phyloP scores from a whole-genome alignment of 1,140 invertebrate genomes.

The Psix sp. region DNA sequence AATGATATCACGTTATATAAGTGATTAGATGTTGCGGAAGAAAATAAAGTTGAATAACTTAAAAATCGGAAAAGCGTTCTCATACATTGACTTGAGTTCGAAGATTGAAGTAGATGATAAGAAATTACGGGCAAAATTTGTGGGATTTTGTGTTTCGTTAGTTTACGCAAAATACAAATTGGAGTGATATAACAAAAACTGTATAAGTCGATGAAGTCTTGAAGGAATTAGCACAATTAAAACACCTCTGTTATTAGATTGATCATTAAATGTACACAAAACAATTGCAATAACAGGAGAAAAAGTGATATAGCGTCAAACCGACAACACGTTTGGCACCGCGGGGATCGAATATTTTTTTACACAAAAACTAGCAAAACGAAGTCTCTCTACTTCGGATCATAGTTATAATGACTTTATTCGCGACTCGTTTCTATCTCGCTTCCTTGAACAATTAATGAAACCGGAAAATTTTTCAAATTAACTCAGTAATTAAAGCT shows the following conservation, averaged over 20 bases:
- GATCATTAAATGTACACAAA: background rate
- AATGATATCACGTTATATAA: slow-evolving; percentile 32
- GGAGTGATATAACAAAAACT: too few relatives aligned
- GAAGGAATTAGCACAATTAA: too few relatives aligned
- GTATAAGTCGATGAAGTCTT: too few relatives aligned
- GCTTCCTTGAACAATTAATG: slow-evolving; percentile 12
- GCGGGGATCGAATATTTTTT: slow-evolving; percentile 36
- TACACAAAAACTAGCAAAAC: slow-evolving; percentile 24
- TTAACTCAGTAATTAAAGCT: too few relatives aligned
- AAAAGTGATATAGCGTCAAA: background rate
- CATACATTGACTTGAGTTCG: too few relatives aligned
- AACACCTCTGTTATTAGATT: too few relatives aligned
- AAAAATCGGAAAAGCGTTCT: too few relatives aligned
- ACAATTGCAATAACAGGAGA: background rate
- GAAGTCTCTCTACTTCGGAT: background rate
- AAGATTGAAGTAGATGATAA: too few relatives aligned
- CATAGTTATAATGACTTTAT: slow-evolving; percentile 40
- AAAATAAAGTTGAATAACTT: slow-evolving; percentile 13
- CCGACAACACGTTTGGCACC: slow-evolving; percentile 3
- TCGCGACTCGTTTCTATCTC: slow-evolving; percentile 22
- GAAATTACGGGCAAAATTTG: too few relatives aligned
- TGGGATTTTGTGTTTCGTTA: too few relatives aligned
- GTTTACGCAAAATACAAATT: too few relatives aligned
- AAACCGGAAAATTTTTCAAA: slow-evolving; percentile 5
- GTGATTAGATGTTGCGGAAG: slow-evolving; percentile 30